Conservation (phyloP, 2,797 vertebrate species). For the Clarias laeviceps region DNA sequence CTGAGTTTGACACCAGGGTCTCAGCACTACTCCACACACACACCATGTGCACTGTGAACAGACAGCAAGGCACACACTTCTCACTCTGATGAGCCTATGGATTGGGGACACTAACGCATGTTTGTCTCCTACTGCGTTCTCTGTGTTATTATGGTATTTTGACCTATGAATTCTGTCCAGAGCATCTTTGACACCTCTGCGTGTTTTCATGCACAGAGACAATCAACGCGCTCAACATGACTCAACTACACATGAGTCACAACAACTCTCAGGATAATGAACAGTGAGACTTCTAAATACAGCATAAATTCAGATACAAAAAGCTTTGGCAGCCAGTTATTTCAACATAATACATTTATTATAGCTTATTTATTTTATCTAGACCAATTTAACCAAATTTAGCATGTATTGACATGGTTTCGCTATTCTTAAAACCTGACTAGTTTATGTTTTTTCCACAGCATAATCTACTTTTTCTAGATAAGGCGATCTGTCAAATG, state of each 20-base stretch:
- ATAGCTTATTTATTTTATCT: no score
- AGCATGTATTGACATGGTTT: neutral
- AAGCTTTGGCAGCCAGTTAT: neutral
- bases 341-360: neutral
- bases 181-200: constrained; percentile 35
- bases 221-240: neutral
- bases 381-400: no score
- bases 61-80: constrained; percentile 32
- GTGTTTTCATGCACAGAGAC: constrained; percentile 12
- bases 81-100: constrained; percentile 38
- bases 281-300: neutral
- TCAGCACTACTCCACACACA: constrained; percentile 18
- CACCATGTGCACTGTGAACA: constrained; percentile 15
- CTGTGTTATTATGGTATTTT: constrained; percentile 44
- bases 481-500: neutral
- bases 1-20: neutral
- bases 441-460: neutral
- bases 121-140: constrained; percentile 48
- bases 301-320: neutral
- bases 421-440: neutral
- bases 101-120: constrained; percentile 49
- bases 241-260: constrained; percentile 2
- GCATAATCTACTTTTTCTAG: neutral
- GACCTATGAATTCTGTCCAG: constrained; percentile 32
- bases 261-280: neutral